A percentile compares a stretch with the other conserved stretches of the same genome.
These are phyloP conservation scores for Morpho helenor DNA, from an alignment of 2,888 invertebrate species.

Conservation along the genomic window DNA sequence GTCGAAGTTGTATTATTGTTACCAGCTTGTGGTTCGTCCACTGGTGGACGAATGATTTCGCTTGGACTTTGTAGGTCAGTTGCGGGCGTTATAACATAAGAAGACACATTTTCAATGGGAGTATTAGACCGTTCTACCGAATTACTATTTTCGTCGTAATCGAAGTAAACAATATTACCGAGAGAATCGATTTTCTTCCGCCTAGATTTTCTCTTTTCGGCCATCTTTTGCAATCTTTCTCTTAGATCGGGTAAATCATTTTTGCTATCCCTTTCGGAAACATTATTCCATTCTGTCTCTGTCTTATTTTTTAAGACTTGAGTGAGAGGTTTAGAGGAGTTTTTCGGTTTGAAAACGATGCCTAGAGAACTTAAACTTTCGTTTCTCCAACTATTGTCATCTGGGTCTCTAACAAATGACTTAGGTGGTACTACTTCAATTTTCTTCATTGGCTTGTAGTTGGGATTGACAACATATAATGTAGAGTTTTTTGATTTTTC, in stretches of 20 bases:
- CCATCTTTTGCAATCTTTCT: conserved; percentile 61
- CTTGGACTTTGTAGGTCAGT: background rate
- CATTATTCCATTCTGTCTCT: conserved; percentile 52
- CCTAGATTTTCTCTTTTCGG: conserved; percentile 61
- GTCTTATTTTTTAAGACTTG: conserved; percentile 69
- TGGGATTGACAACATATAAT: conserved; percentile 53
- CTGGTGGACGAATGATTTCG: too few species aligned
- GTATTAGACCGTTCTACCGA: conserved; percentile 40
- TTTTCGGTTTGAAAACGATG: conserved; percentile 70
- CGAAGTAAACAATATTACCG: conserved; percentile 54
- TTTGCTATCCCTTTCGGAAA: conserved; percentile 47
- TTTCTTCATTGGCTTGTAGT: conserved; percentile 66
- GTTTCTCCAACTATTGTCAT: conserved; percentile 73
- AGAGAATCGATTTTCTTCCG: conserved; percentile 54
- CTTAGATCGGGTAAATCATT: conserved; percentile 54
- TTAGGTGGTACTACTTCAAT: conserved; percentile 60
- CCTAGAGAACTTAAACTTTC: conserved; percentile 69
- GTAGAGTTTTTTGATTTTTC: conserved; percentile 43
- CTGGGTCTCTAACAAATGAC: conserved; percentile 57
- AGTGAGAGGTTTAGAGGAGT: conserved; percentile 65
- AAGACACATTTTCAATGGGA: conserved; percentile 24
- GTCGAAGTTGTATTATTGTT: conserved; percentile 14
- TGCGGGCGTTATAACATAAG: conserved; percentile 14
- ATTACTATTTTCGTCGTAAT: conserved; percentile 52
- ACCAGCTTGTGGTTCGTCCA: conserved; percentile 2